Conservation (phyloP, 2,888 invertebrate genomes). For the Empis livida region DNA sequence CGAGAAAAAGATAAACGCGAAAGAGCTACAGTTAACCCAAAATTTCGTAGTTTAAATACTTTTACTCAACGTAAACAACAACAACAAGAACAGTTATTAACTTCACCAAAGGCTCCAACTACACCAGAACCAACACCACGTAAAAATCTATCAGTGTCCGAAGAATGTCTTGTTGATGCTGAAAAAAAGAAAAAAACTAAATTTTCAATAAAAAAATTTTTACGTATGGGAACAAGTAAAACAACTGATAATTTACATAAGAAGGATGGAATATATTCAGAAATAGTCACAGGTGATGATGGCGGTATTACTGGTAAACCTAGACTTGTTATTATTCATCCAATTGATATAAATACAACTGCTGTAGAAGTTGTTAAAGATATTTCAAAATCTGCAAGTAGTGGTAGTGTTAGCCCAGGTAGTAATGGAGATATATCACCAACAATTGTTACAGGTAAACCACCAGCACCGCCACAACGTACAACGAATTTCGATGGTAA, state of each 20-base stretch:
- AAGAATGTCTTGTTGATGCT: constrained; percentile 46
- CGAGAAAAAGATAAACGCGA: constrained; percentile 66
- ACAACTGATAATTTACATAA: constrained; percentile 37
- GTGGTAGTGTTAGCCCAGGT: neutral
- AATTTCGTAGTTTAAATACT: constrained; percentile 41
- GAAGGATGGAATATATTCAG: constrained; percentile 36
- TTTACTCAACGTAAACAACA: constrained; percentile 29
- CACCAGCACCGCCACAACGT: constrained; percentile 67
- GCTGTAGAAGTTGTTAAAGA: constrained; percentile 66
- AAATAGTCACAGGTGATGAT: constrained; percentile 32
- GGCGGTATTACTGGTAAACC: constrained; percentile 42
- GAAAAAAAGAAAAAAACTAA: constrained; percentile 52
- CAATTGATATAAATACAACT: constrained; percentile 69
- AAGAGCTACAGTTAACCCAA: constrained; percentile 50
- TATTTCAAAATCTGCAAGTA: constrained; percentile 33
- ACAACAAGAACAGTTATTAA: constrained; percentile 26
- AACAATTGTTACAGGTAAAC: constrained; percentile 35
- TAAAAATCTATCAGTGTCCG: constrained; percentile 58
- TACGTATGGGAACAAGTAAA: constrained; percentile 67
- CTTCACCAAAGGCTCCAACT: constrained; percentile 27
- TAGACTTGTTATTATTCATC: constrained; percentile 75
- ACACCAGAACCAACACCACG: constrained; percentile 56
- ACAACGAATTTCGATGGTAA: constrained; percentile 20
- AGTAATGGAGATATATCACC: neutral
- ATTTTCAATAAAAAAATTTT: constrained; percentile 71